These are phyloP conservation scores for Euplexia lucipara DNA, from an alignment of 2,888 invertebrate genomes.

Conservation along the genomic window DNA sequence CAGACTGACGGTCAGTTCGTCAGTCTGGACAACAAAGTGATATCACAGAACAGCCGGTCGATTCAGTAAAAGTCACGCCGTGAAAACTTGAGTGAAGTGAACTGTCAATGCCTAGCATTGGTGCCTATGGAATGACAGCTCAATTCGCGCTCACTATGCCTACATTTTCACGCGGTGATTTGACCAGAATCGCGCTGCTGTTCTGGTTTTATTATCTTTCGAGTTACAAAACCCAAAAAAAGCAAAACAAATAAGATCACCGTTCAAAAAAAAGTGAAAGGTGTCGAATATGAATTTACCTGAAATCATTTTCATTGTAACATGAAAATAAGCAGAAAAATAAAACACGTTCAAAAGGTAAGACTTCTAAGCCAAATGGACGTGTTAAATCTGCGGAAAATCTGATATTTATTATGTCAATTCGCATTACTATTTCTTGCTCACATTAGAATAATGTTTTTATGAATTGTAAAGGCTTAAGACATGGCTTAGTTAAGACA, in stretches of 20 bases:
- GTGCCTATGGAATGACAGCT: too few species aligned
- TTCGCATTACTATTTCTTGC: constrained; percentile 6
- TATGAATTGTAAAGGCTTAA: not conserved
- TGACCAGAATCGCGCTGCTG: too few species aligned
- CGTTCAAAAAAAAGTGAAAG: constrained; percentile 5
- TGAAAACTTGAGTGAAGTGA: too few species aligned
- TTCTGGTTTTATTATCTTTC: too few species aligned
- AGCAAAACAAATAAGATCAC: constrained; percentile 14
- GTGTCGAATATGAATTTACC: not conserved
- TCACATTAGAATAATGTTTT: not conserved
- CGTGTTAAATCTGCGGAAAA: constrained; percentile 24
- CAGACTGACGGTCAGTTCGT: too few species aligned
- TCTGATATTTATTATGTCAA: constrained; percentile 18
- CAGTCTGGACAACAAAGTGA: too few species aligned
- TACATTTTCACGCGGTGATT: too few species aligned
- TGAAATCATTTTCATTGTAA: not conserved
- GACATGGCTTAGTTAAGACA: not conserved
- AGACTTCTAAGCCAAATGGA: constrained; percentile 32
- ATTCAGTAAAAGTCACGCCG: too few species aligned
- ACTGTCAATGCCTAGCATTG: too few species aligned
- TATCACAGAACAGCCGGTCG: too few species aligned
- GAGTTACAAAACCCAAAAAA: too few species aligned
- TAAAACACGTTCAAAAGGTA: constrained; percentile 23
- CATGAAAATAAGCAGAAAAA: constrained; percentile 23
- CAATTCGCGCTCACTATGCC: too few species aligned